phyloP scores from a whole-genome alignment of 2,888 invertebrate genomes.

The Brachyptera putata region DNA sequence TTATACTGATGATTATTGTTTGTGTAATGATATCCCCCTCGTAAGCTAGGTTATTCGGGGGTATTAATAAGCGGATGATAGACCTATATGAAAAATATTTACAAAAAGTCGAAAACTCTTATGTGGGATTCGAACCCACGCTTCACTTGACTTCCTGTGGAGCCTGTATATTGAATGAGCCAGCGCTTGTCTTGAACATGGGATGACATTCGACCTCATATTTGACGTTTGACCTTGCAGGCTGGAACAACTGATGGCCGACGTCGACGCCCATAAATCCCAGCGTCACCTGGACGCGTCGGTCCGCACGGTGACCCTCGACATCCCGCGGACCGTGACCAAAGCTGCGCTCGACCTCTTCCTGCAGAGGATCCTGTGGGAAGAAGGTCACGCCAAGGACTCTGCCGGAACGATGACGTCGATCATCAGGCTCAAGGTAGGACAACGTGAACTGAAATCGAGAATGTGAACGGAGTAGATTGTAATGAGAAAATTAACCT shows the following conservation, averaged over 20 bases:
- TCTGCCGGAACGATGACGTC: conserved; percentile 32
- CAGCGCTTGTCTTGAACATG: too few relatives aligned
- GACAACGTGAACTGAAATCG: too few relatives aligned
- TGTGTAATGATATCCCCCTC: too few relatives aligned
- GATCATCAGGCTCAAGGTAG: conserved; percentile 40
- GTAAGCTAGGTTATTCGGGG: too few relatives aligned
- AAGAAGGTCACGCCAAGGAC: conserved; percentile 34
- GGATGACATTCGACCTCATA: neutral
- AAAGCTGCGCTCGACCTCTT: conserved; percentile 37
- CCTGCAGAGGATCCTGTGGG: conserved; percentile 39
- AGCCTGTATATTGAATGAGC: too few relatives aligned
- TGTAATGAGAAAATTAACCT: too few relatives aligned
- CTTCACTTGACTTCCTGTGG: too few relatives aligned
- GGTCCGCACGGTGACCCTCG: conserved; percentile 39
- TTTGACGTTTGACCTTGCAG: too few relatives aligned
- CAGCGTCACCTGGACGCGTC: conserved; percentile 34
- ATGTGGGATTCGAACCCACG: neutral
- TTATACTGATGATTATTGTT: too few relatives aligned
- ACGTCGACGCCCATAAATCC: conserved; percentile 29
- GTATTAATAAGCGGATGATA: too few relatives aligned
- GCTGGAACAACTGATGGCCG: conserved; percentile 31
- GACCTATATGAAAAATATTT: neutral
- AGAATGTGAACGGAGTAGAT: too few relatives aligned
- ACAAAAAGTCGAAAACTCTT: neutral
- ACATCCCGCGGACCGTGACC: conserved; percentile 34